Evolutionary conservation across 2,888 invertebrate genomes (phyloP).

Genomic region (Aromia moschata): DNA sequence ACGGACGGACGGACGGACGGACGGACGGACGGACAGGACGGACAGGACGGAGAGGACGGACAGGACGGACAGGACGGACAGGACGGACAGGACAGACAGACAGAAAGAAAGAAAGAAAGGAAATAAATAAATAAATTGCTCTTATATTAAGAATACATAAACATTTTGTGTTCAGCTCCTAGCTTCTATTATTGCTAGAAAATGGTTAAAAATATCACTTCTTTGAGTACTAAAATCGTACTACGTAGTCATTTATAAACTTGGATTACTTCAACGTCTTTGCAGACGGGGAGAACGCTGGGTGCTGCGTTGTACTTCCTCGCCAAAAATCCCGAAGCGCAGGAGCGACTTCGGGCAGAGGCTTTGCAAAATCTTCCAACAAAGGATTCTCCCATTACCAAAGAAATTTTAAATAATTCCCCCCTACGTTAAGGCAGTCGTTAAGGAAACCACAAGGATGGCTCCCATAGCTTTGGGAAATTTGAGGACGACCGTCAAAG

Average conservation of each 20-base stretch:
- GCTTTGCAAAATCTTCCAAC: constrained; percentile 48
- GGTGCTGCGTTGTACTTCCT: constrained; percentile 62
- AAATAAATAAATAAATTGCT: not conserved
- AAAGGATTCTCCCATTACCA: constrained; percentile 55
- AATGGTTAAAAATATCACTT: not conserved
- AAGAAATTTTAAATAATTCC: constrained; percentile 58
- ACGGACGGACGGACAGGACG: too few species aligned
- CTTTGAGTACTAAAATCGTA: too few species aligned
- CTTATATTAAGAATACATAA: not conserved
- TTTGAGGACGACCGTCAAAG: constrained; percentile 49
- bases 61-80: too few species aligned
- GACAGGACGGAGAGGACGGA: too few species aligned
- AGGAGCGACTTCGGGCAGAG: constrained; percentile 62
- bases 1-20: too few species aligned
- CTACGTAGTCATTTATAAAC: too few species aligned
- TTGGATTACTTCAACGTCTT: too few species aligned
- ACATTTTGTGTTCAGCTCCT: not conserved
- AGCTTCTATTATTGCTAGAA: not conserved
- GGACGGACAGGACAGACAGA: too few species aligned
- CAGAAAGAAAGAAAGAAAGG: not conserved
- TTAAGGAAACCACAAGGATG: constrained; percentile 70
- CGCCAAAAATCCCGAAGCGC: constrained; percentile 60
- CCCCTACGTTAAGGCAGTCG: constrained; percentile 70
- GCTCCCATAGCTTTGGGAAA: constrained; percentile 49
- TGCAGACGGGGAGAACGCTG: constrained; percentile 63